A percentile compares a stretch with the other conserved stretches of the same genome.
phyloP scores from a whole-genome alignment of 2,888 invertebrate species.

The Epinotia brunnichana region DNA sequence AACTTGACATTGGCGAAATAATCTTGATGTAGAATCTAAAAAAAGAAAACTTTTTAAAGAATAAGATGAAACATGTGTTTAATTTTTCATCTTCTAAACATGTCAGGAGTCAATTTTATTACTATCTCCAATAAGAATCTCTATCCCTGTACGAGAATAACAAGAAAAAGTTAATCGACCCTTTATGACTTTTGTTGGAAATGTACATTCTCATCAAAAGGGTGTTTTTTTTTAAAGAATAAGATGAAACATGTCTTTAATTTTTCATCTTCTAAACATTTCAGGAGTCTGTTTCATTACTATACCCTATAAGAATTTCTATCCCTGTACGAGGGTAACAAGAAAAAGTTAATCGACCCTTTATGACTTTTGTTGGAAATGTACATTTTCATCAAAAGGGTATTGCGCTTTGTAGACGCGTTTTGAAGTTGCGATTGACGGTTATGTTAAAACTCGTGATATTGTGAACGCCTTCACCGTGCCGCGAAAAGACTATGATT shows the following conservation, averaged over 20 bases:
- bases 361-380: too few relatives aligned
- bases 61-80: too few relatives aligned
- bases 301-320: neutral
- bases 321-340: neutral
- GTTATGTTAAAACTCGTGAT: neutral
- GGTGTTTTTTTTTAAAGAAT: too few relatives aligned
- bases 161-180: neutral
- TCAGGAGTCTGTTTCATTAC: neutral
- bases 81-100: neutral
- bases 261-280: neutral
- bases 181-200: neutral
- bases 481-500: slow-evolving; percentile 33
- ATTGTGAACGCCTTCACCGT: slow-evolving; percentile 14
- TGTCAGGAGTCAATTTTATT: neutral
- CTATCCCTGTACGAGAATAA: neutral
- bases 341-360: neutral
- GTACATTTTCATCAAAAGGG: neutral
- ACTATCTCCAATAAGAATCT: neutral
- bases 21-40: too few relatives aligned
- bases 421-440: neutral
- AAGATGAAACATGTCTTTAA: too few relatives aligned
- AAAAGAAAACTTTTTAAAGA: too few relatives aligned
- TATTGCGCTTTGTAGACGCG: neutral
- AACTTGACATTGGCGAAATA: too few relatives aligned
- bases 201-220: neutral